These are phyloP conservation scores for Heliconius melpomene DNA, from an alignment of 1,140 invertebrate genomes.

Conservation along the genomic window DNA sequence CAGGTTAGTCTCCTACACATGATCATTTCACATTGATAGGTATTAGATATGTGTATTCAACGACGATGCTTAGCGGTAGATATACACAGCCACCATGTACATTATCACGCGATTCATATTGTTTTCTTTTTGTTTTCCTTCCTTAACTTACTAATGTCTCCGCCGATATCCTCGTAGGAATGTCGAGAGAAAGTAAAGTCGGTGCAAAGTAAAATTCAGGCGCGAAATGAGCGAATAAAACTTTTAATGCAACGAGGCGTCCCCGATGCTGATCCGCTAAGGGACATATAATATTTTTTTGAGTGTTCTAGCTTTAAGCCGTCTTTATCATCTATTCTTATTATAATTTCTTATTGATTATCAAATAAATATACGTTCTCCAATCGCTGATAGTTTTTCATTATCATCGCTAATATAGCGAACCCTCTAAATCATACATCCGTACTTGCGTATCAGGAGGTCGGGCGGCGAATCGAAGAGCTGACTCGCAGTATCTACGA, in stretches of 20 bases:
- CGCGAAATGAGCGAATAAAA: constrained; percentile 93
- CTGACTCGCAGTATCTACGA: constrained; percentile 86
- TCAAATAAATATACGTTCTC: constrained; percentile 72
- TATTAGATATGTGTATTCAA: constrained; percentile 73
- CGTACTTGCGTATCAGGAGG: constrained; percentile 87
- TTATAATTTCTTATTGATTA: constrained; percentile 65
- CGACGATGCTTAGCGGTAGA: constrained; percentile 45
- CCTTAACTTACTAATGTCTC: constrained; percentile 65
- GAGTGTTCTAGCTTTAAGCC: constrained; percentile 59
- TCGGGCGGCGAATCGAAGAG: constrained; percentile 85
- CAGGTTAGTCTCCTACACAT: constrained; percentile 87
- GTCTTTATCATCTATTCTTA: constrained; percentile 63
- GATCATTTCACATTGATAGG: constrained; percentile 41
- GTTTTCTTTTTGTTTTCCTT: constrained; percentile 84
- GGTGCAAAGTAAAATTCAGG: constrained; percentile 93
- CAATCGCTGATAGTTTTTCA: constrained; percentile 72
- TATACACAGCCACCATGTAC: constrained; percentile 50
- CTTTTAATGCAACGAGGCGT: constrained; percentile 91
- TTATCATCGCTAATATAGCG: constrained; percentile 52
- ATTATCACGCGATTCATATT: constrained; percentile 81
- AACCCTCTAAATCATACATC: constrained; percentile 74
- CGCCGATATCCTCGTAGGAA: constrained; percentile 83
- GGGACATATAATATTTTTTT: constrained; percentile 78
- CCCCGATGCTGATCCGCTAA: constrained; percentile 87
- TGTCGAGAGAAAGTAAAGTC: constrained; percentile 92